A percentile compares a stretch with the other conserved stretches of the same genome.
Conservation (phyloP, 2,888 invertebrate species). For the Aelia acuminata region DNA sequence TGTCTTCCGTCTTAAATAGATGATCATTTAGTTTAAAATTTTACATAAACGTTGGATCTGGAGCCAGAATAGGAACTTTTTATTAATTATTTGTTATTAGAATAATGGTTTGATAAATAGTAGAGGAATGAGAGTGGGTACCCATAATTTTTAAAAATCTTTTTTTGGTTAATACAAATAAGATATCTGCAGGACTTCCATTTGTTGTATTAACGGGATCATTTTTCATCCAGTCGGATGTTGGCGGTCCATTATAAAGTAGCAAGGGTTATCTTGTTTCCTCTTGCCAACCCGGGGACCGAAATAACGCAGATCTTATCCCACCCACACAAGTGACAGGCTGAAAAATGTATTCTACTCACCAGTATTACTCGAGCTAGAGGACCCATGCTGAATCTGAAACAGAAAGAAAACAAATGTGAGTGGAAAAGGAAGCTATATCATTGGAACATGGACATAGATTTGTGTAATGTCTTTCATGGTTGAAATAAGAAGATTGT, state of each 20-base stretch:
- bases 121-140: too few relatives aligned
- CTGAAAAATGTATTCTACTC: constrained; percentile 37
- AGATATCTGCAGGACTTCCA: neutral
- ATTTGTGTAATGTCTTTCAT: constrained; percentile 15
- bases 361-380: constrained; percentile 42
- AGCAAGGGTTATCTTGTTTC: neutral
- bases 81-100: too few relatives aligned
- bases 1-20: too few relatives aligned
- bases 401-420: constrained; percentile 27
- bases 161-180: neutral
- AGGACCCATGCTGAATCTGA: constrained; percentile 32
- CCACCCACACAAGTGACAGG: constrained; percentile 22
- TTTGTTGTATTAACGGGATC: neutral
- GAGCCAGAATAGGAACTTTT: too few relatives aligned
- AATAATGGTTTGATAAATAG: too few relatives aligned
- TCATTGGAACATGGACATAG: constrained; percentile 16
- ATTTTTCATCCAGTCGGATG: neutral
- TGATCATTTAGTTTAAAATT: too few relatives aligned
- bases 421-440: neutral
- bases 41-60: too few relatives aligned
- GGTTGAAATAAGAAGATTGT: neutral
- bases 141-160: too few relatives aligned
- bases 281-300: neutral
- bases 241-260: neutral
- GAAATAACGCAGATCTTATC: constrained; percentile 7